These are phyloP conservation scores for Acholoe squamosa DNA, from an alignment of 2,888 invertebrate genomes.

Conservation along the genomic window DNA sequence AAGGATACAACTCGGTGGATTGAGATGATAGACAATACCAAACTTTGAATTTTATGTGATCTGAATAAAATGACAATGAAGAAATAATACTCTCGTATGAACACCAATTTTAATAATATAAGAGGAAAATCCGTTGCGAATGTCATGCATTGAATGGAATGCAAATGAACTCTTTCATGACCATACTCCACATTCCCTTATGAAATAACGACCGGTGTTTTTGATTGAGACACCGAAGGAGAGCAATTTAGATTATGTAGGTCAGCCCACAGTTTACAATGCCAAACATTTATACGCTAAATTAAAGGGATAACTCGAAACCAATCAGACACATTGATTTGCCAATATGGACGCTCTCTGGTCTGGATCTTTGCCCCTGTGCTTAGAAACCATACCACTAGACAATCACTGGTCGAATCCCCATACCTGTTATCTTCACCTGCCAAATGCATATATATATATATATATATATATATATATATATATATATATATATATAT, in stretches of 20 bases:
- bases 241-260: background rate
- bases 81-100: too few relatives aligned
- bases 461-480: too few relatives aligned
- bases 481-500: too few relatives aligned
- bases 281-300: background rate
- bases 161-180: background rate
- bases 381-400: too few relatives aligned
- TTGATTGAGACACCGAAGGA: background rate
- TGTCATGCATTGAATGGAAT: background rate
- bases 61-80: too few relatives aligned
- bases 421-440: too few relatives aligned
- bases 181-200: background rate
- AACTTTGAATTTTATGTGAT: too few relatives aligned
- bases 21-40: too few relatives aligned
- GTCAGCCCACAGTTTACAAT: background rate
- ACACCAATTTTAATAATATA: background rate
- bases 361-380: background rate
- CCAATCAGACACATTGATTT: slow-evolving; percentile 9
- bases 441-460: too few relatives aligned
- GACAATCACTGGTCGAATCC: too few relatives aligned
- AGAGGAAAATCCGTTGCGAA: background rate
- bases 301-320: background rate
- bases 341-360: background rate
- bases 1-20: too few relatives aligned
- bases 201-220: background rate